Evolutionary conservation across 2,797 vertebrate genomes (phyloP), one percentile per base, ranked within the genome.

Genomic region (Myotis findleyi): DNA sequence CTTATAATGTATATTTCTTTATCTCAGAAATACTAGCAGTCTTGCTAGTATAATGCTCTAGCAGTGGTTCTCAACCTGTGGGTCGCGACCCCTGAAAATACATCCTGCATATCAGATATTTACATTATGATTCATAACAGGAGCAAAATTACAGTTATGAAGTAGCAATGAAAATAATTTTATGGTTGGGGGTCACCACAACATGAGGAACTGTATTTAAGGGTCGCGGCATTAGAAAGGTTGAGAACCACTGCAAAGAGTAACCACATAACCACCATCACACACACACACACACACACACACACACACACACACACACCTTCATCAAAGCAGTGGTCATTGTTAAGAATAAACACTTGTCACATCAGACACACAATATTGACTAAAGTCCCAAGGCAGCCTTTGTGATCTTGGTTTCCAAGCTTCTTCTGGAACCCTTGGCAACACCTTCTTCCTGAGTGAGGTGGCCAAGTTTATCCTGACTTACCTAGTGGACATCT

Each of bases 331-430:
- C 5, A 84, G 69, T n/a, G 71, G 53, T 86, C 59, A 92, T 93
- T 95, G 25, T 73, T 95, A 93, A 96, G 59, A 96, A 96, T 93
- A 96, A 97, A 93, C 59, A 86, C 21, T 87, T 95, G 66, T 47
- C 53, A 95, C 88, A 85, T n/a, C 82, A 93, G 59, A 94, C 3
- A 3, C 27, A 95, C 95, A 3, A 13, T 89, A 94, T 16, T 96
- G 81, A 97, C 94, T 96, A 33, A 33, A 36, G 53, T 82, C 71
- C 89, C 77, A 93, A 57, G 36, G n/a, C 0, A 80, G 62, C 41
- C 16, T 94, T 97, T 71, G 95, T 95, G 93, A 96, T 87, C 81
- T 49, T 0, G 76, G 51, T 89, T 95, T 97, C 25, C 0, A 33
- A 49, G 9, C 25, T 95, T 96, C 76, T 95, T 96, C 77, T 91